phyloP scores from a whole-genome alignment of 2,113 vertebrate species.

The Lutjanus erythropterus region DNA sequence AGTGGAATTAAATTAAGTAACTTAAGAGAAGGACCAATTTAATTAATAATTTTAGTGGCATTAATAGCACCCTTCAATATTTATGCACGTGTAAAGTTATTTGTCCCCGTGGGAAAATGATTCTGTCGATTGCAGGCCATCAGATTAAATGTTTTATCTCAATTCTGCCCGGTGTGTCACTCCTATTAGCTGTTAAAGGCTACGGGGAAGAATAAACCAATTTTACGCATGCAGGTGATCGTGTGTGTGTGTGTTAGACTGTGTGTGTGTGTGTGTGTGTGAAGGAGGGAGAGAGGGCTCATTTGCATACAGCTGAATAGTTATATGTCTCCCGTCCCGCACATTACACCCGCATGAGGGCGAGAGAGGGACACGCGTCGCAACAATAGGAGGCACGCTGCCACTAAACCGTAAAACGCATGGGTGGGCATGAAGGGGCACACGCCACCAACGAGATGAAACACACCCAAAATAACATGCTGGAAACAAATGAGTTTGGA shows the following conservation, averaged over 20 bases:
- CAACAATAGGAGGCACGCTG: slow-evolving; percentile 81
- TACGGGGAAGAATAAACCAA: slow-evolving; percentile 36
- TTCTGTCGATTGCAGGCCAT: slow-evolving; percentile 14
- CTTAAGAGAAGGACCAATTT: not conserved
- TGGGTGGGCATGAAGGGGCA: slow-evolving; percentile 68
- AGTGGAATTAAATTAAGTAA: not conserved
- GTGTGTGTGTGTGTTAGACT: slow-evolving; percentile 14
- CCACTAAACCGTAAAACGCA: slow-evolving; percentile 69
- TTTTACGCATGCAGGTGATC: slow-evolving; percentile 52
- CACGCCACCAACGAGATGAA: slow-evolving; percentile 60
- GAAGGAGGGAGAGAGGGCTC: slow-evolving; percentile 40
- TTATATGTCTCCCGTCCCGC: slow-evolving; percentile 68
- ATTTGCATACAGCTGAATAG: slow-evolving; percentile 88
- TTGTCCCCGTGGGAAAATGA: not conserved
- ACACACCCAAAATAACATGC: slow-evolving; percentile 41
- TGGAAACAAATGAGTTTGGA: not conserved
- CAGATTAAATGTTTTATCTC: slow-evolving; percentile 43
- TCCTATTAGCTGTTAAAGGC: slow-evolving; percentile 37
- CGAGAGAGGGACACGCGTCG: slow-evolving; percentile 78
- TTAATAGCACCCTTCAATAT: not conserved
- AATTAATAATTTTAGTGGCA: not conserved
- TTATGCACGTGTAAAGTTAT: not conserved
- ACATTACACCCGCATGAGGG: slow-evolving; percentile 77
- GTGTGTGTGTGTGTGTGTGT: not conserved
- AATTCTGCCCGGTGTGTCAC: slow-evolving; percentile 4